Conservation (phyloP, 1,140 invertebrate genomes). For the Pissodes strobi region DNA sequence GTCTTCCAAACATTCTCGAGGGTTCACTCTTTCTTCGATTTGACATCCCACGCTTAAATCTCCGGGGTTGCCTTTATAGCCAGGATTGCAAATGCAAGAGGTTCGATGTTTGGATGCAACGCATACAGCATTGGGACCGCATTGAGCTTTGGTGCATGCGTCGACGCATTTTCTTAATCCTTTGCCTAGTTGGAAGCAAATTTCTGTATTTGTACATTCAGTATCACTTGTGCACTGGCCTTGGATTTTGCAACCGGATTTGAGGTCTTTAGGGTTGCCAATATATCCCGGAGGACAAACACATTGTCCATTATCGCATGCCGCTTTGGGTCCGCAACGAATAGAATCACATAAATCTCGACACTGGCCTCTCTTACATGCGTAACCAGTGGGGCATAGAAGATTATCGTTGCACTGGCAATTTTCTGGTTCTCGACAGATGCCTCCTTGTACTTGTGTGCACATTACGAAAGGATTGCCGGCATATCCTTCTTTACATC, state of each 20-base stretch:
- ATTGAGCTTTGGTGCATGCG: conserved; percentile 83
- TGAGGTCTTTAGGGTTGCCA: conserved; percentile 76
- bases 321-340: conserved; percentile 79
- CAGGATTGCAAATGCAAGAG: conserved; percentile 81
- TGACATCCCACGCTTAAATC: conserved; percentile 78
- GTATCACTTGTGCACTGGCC: conserved; percentile 78
- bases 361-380: conserved; percentile 72
- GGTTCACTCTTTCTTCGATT: conserved; percentile 62
- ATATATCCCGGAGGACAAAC: conserved; percentile 75
- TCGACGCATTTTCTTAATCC: conserved; percentile 80
- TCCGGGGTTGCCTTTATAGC: conserved; percentile 77
- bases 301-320: conserved; percentile 79
- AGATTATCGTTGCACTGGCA: conserved; percentile 72
- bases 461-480: conserved; percentile 87
- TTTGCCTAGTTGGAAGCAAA: conserved; percentile 82
- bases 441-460: conserved; percentile 66
- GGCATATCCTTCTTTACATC: conserved; percentile 77
- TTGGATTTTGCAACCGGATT: conserved; percentile 69
- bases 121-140: conserved; percentile 88
- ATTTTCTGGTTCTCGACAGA: conserved; percentile 68
- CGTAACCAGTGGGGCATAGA: conserved; percentile 75
- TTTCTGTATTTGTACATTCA: conserved; percentile 79
- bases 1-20: conserved; percentile 68
- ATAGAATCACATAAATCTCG: conserved; percentile 73
- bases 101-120: conserved; percentile 80